phyloP scores from a whole-genome alignment of 2,888 invertebrate genomes.

The Cerceris ruficornis region DNA sequence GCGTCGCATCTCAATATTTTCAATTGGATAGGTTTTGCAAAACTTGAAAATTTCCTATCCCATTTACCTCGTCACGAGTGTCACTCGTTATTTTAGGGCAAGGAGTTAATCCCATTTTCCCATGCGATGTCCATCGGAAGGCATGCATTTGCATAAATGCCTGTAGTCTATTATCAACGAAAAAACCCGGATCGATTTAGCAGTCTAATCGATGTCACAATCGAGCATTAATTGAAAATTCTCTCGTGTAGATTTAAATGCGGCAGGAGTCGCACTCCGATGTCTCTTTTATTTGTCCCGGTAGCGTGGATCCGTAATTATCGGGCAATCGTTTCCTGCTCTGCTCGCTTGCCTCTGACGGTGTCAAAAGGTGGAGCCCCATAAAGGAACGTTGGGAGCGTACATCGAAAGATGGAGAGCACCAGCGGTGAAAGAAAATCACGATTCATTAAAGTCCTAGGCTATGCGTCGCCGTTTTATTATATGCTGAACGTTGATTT shows the following conservation, averaged over 20 bases:
- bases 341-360: constrained; percentile 55
- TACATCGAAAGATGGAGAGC: constrained; percentile 1
- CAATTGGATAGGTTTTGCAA: too few relatives aligned
- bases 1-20: too few relatives aligned
- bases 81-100: too few relatives aligned
- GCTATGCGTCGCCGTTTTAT: constrained; percentile 72
- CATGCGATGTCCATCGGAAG: too few relatives aligned
- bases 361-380: constrained; percentile 35
- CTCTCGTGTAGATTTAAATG: background rate
- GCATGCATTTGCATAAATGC: background rate
- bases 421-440: constrained; percentile 68
- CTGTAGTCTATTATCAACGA: background rate
- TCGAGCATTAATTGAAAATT: background rate
- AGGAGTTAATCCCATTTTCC: too few relatives aligned
- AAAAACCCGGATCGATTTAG: background rate
- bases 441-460: constrained; percentile 74
- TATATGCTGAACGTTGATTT: constrained; percentile 79
- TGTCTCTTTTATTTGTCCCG: constrained; percentile 17
- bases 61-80: too few relatives aligned
- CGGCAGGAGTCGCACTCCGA: constrained; percentile 15
- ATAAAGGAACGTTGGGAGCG: background rate
- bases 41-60: too few relatives aligned
- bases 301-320: constrained; percentile 43
- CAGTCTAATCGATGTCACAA: background rate
- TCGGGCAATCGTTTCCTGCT: constrained; percentile 40